These are phyloP conservation scores for Perca flavescens DNA, from an alignment of 2,113 vertebrate genomes.

Conservation along the genomic window DNA sequence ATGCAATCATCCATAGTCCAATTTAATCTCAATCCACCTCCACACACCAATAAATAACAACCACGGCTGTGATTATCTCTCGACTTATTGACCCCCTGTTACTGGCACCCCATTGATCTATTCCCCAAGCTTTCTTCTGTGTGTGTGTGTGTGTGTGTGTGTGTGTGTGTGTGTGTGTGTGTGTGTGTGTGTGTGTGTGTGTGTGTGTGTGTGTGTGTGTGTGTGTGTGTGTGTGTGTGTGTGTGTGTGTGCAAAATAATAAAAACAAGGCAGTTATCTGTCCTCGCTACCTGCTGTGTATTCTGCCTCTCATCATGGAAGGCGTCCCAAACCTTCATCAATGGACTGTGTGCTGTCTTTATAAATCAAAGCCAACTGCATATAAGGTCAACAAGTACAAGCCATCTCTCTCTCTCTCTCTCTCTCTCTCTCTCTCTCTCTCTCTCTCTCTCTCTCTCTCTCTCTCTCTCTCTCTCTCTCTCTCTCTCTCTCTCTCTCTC, in stretches of 20 bases:
- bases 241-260: constrained; percentile 24
- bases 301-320: constrained; percentile 37
- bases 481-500: background rate
- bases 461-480: background rate
- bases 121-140: constrained; percentile 35
- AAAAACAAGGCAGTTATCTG: constrained; percentile 18
- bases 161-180: constrained; percentile 5
- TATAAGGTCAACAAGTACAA: constrained; percentile 8
- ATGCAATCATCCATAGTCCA: constrained; percentile 55
- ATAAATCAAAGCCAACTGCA: constrained; percentile 28
- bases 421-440: background rate
- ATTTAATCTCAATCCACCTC: constrained; percentile 46
- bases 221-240: constrained; percentile 30
- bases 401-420: background rate
- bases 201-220: constrained; percentile 39
- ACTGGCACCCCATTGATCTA: constrained; percentile 55
- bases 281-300: constrained; percentile 16
- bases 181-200: constrained; percentile 15
- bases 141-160: constrained; percentile 41
- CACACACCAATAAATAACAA: constrained; percentile 52
- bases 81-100: constrained; percentile 46
- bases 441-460: background rate
- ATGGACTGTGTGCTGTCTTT: constrained; percentile 4
- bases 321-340: background rate
- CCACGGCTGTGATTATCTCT: constrained; percentile 45